Evolutionary conservation across 2,888 invertebrate genomes (phyloP).

Genomic region (Allophyes oxyacanthae): DNA sequence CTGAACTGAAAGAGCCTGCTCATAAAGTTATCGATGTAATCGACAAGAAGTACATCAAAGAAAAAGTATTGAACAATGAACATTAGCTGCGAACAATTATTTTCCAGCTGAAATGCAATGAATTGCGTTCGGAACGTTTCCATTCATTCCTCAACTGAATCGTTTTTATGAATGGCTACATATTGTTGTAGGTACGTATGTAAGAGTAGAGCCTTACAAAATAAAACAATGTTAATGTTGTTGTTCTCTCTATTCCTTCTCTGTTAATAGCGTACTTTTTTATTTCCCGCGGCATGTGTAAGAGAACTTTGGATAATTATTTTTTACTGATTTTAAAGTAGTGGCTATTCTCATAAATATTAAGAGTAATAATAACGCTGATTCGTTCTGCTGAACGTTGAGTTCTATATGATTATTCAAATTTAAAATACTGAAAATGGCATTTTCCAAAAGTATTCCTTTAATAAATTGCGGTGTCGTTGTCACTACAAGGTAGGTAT

Average conservation of each 20-base stretch:
- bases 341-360: constrained; percentile 26
- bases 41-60: constrained; percentile 37
- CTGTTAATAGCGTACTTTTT: constrained; percentile 20
- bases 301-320: constrained; percentile 21
- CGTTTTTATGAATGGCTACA: constrained; percentile 54
- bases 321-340: constrained; percentile 18
- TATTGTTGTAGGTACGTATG: constrained; percentile 36
- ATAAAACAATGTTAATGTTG: constrained; percentile 56
- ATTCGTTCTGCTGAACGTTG: too few species aligned
- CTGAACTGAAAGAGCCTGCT: constrained; percentile 21
- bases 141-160: constrained; percentile 47
- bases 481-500: constrained; percentile 48
- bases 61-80: constrained; percentile 57
- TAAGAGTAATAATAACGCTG: constrained; percentile 14
- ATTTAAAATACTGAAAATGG: constrained; percentile 1
- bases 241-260: constrained; percentile 34
- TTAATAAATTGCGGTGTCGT: constrained; percentile 45
- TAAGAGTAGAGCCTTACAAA: constrained; percentile 44
- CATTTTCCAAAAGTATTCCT: constrained; percentile 28
- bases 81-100: constrained; percentile 61
- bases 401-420: constrained; percentile 3
- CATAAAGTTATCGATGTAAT: constrained; percentile 39
- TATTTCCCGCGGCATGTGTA: constrained; percentile 15
- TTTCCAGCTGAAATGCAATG: constrained; percentile 58
- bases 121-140: constrained; percentile 55